phyloP scores from a whole-genome alignment of 2,113 vertebrate genomes.

The Aegithalos caudatus region DNA sequence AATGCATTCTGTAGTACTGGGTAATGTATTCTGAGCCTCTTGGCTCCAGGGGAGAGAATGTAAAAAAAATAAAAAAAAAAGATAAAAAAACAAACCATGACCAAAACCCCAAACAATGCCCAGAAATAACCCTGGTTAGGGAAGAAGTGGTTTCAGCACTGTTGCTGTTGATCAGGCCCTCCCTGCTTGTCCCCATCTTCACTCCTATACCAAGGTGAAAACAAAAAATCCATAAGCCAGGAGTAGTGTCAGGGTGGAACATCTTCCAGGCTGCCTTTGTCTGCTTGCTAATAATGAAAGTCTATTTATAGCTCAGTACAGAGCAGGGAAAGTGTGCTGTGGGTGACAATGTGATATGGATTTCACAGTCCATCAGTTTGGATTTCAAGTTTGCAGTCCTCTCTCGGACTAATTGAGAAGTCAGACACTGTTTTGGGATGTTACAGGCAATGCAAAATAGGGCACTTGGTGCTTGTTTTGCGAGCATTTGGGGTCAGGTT shows the following conservation, averaged over 20 bases:
- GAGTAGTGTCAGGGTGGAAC: conserved; percentile 15
- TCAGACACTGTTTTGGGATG: conserved; percentile 30
- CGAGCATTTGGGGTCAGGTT: conserved; percentile 30
- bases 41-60: background rate
- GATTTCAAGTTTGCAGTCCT: conserved; percentile 29
- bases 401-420: conserved; percentile 5
- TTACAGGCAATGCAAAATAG: conserved; percentile 39
- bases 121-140: background rate
- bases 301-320: conserved; percentile 59
- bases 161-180: background rate
- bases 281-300: conserved; percentile 59
- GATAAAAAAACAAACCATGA: background rate
- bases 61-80: background rate
- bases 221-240: conserved; percentile 41
- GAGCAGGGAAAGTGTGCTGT: conserved; percentile 48
- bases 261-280: conserved; percentile 62
- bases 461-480: background rate
- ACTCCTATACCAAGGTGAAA: conserved; percentile 53
- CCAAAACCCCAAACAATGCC: background rate
- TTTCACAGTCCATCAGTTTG: conserved; percentile 61
- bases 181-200: conserved; percentile 2
- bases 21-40: background rate
- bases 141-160: background rate
- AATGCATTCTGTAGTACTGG: background rate
- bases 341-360: conserved; percentile 53